Evolutionary conservation across 1,140 invertebrate species (phyloP), one percentile per base, ranked within the genome.

Genomic region (Lordiphosa collinella): DNA sequence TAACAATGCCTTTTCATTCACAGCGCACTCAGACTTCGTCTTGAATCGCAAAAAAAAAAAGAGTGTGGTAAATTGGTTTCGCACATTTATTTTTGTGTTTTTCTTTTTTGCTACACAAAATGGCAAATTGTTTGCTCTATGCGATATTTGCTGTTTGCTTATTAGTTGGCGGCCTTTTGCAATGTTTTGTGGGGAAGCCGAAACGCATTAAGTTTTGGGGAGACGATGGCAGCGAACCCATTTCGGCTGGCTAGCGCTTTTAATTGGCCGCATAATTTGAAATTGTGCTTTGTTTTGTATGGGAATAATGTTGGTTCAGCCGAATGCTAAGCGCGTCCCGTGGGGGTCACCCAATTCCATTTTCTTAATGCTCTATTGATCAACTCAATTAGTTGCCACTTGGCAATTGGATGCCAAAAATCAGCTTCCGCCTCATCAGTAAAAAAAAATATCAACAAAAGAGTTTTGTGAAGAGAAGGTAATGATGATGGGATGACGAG

Each of bases 371-470:
- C 61, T 75, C 53, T 80, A 66, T 80, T 75, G 76, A 80, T 80
- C 67, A 59, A 71, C 53, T 37, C 49, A 79, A 79, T 79, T 79
- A 79, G 70, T 52, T 62, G 65, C 29, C 57, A 70, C 41, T 70
- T 70, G 67, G 43, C 67, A 48, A 12, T 29, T 12, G 37, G 34
- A 47, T 82, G 76, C 60, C 70, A 80, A 67, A 67, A 22, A 22
- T n/a, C 10, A 12, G 41, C 64, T 68, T 68, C 55, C 63, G 64
- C 64, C 16, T 66, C 14, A 5, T 1, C 8, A 10, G 22, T 12
- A 16, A 16, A 46, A 16, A 16, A 46, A 16, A 43, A 13, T 12
- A 11, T 43, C 41, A 44, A 44, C 41, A 18, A 34, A 38, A 32
- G 18, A n/a, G 29, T 44, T 16, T 12, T 37, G n/a, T 53, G n/a